These are phyloP conservation scores for Bambusicola thoracicus DNA, from an alignment of 2,113 vertebrate species.

Conservation along the genomic window DNA sequence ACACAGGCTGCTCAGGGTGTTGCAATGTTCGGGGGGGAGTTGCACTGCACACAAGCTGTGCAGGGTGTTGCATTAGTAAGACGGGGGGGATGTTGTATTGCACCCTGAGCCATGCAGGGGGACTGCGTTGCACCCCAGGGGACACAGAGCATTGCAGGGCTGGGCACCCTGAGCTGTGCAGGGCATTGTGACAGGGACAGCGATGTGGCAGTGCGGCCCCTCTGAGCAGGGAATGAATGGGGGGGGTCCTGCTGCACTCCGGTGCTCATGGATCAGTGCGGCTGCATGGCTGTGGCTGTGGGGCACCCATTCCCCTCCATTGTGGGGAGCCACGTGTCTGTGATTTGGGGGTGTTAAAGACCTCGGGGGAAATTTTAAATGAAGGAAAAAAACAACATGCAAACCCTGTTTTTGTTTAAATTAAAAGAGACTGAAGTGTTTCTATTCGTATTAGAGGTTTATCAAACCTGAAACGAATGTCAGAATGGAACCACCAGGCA, in stretches of 20 bases:
- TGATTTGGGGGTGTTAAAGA: slow-evolving; percentile 54
- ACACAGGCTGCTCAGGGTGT: neutral
- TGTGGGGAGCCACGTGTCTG: slow-evolving; percentile 51
- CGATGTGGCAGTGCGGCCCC: neutral
- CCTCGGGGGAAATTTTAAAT: slow-evolving; percentile 47
- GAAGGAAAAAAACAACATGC: neutral
- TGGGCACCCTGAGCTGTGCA: too few relatives aligned
- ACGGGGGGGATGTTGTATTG: neutral
- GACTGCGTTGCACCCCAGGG: neutral
- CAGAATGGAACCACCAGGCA: neutral
- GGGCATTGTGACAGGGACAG: too few relatives aligned
- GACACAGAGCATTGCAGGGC: neutral
- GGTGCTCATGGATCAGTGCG: neutral
- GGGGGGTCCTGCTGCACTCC: neutral
- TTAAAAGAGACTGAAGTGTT: slow-evolving; percentile 19
- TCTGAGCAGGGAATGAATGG: neutral
- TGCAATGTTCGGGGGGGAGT: too few relatives aligned
- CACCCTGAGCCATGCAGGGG: neutral
- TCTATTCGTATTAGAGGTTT: slow-evolving; percentile 35
- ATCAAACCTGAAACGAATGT: slow-evolving; percentile 45
- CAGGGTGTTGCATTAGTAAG: fast-evolving
- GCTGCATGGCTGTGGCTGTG: neutral
- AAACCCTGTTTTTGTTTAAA: slow-evolving; percentile 29
- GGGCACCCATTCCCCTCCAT: neutral
- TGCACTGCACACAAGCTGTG: neutral